Evolutionary conservation across 2,888 invertebrate genomes (phyloP), one percentile per base, ranked within the genome.

Genomic region (Eristalis intricaria): DNA sequence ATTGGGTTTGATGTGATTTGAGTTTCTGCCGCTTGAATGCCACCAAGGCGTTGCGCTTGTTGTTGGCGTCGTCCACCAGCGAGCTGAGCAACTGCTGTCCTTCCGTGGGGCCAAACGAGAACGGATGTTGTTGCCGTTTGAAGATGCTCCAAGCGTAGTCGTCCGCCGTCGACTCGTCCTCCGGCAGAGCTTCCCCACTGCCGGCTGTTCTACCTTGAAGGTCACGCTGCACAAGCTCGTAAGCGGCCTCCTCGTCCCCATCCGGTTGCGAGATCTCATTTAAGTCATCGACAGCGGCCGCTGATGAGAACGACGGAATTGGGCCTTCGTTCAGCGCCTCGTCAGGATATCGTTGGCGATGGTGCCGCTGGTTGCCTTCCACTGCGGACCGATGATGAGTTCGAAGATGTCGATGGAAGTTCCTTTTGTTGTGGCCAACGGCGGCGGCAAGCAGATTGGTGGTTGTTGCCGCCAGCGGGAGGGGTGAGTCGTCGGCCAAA

Each of bases 1-100:
- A 90, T 87, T 90, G 89, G 13, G 89, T 76, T 65, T 89, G 88
- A 43, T 83, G 89, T 71, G 85, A 66, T 73, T 87, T 89, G 19
- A 77, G 87, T 88, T 79, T 89, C 74, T 90, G 87, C 10, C 91
- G 90, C 82, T 91, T 92, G 35, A 81, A 70, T 83, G 86, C 58
- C n/a, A 73, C 68, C 65, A 89, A 84, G 77, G 89, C 89, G 64
- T 88, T 89, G 22, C 89, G 71, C 74, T 90, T 90, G 75, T 84
- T 80, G 73, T 84, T 87, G 19, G 64, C 68, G 43, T 87, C 84
- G n/a, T 63, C 68, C 4, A 43, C 73, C 35, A 78, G 60, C 22
- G 40, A 79, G 22, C 65, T 40, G 74, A 50, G 70, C 38, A 69
- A 69, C 50, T 50, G 74, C 13, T 70, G 63, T 79, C 43, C 73